Conservation (phyloP, 1,140 invertebrate genomes). For the Pogonus chalceus region DNA sequence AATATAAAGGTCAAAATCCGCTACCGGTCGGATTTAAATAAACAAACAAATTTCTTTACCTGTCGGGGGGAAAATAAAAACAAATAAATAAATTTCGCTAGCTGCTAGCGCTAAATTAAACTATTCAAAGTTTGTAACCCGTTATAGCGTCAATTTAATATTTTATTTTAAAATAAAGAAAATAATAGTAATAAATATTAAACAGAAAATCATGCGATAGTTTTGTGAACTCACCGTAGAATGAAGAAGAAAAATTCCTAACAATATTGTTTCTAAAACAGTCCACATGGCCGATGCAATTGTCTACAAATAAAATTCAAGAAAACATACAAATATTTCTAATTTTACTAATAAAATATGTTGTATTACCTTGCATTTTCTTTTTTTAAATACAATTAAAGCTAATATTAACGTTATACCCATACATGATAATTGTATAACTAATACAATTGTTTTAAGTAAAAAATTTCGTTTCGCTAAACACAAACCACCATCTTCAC, state of each 20-base stretch:
- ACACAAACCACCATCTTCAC: constrained; percentile 43
- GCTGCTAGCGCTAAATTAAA: neutral
- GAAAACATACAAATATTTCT: constrained; percentile 4
- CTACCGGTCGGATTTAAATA: too few species aligned
- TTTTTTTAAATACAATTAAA: constrained; percentile 58
- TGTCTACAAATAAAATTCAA: constrained; percentile 45
- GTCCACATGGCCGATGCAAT: constrained; percentile 82
- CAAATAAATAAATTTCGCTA: neutral
- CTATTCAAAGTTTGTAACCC: neutral
- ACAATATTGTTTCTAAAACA: constrained; percentile 72
- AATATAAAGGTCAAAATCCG: too few species aligned
- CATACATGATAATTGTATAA: constrained; percentile 62
- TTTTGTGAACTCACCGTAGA: constrained; percentile 55
- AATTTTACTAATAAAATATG: neutral
- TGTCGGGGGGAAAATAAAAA: neutral
- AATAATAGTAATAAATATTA: neutral
- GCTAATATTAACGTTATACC: constrained; percentile 58
- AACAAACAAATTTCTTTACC: neutral
- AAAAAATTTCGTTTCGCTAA: constrained; percentile 45
- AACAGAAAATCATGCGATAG: neutral
- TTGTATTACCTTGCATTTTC: constrained; percentile 62
- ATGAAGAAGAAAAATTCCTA: constrained; percentile 78
- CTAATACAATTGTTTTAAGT: constrained; percentile 53
- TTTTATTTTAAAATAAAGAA: too few species aligned
- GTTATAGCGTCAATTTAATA: too few species aligned